Base-by-base conservation (phyloP, 1,140 invertebrate genomes). In the Lordiphosa stackelbergi region DNA sequence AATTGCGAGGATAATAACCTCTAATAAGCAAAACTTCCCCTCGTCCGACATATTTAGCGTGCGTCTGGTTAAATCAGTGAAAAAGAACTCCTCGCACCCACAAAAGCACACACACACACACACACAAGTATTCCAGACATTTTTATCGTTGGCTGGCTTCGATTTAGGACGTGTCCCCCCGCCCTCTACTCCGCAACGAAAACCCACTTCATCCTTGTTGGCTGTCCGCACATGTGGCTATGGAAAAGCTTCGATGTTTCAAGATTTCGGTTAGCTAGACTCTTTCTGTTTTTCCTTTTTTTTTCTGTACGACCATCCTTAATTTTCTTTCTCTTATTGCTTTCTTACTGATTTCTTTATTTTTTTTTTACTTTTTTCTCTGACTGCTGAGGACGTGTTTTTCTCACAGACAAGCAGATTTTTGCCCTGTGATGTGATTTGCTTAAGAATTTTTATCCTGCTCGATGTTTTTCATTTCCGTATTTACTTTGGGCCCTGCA, bases 61-160 rank as follows among this genome's bases (percentile, higher is more conserved):
- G 52, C 57, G 71, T 81, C 75, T 81, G 75, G 71, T 53, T 43
- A 81, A 84, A 75, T 85, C 79, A 68, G 56, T 69, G 73, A 55
- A 78, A 68, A 51, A 65, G 53, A 59, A 81, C 69, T 75, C 59
- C 16, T 47, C 57, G 64, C 60, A 46, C 42, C 34, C 19, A 24
- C 22, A 24, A 6, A 24, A 24, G 22, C 22, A 24, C 22, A 24
- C 22, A 5, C 28, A 47, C 24, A 40, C 9, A 46, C 34, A 35
- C 10, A 37, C 7, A 46, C 22, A 73, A 75, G 68, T 85, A 85
- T 85, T 83, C 81, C 70, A 86, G 85, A 83, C 79, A 86, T 86
- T 86, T 86, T 86, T 86, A 86, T 86, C 79, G 75, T 69, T 86
- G 69, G 72, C 63, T 71, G 73, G 83, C 75, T 86, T 86, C 85